phyloP scores from a whole-genome alignment of 1,140 invertebrate genomes.

The Drosophila orena region DNA sequence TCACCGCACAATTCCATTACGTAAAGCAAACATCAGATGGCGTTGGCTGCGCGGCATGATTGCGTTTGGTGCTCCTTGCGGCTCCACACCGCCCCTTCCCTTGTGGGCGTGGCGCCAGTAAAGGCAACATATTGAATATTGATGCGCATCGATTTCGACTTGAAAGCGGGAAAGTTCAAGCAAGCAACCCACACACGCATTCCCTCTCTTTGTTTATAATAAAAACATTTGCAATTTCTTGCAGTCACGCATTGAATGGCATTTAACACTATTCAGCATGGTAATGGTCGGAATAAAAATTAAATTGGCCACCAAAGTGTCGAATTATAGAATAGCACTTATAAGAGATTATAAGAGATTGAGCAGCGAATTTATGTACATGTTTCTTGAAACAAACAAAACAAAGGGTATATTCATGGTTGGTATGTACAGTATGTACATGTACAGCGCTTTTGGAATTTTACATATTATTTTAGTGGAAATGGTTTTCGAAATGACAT shows the following conservation, averaged over 20 bases:
- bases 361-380: no score
- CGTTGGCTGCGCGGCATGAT: constrained; percentile 66
- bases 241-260: constrained; percentile 34
- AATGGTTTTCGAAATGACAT: no score
- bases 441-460: no score
- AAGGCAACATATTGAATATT: constrained; percentile 81
- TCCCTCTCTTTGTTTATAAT: constrained; percentile 70
- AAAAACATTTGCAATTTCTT: constrained; percentile 78
- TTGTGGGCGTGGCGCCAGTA: constrained; percentile 53
- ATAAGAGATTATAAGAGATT: no score
- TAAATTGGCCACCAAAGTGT: no score
- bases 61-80: constrained; percentile 59
- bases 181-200: constrained; percentile 24
- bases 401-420: no score
- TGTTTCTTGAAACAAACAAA: no score
- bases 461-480: no score
- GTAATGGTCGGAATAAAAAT: neutral
- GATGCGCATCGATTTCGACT: constrained; percentile 79
- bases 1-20: constrained; percentile 81
- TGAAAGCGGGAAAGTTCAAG: constrained; percentile 68
- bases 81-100: neutral
- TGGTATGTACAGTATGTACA: no score
- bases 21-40: constrained; percentile 81
- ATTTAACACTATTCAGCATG: constrained; percentile 48
- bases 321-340: no score